Percentiles rank a stretch among this genome's conserved stretches.
Conservation (phyloP, 2,113 vertebrate genomes). For the cat (Felis catus) region DNA sequence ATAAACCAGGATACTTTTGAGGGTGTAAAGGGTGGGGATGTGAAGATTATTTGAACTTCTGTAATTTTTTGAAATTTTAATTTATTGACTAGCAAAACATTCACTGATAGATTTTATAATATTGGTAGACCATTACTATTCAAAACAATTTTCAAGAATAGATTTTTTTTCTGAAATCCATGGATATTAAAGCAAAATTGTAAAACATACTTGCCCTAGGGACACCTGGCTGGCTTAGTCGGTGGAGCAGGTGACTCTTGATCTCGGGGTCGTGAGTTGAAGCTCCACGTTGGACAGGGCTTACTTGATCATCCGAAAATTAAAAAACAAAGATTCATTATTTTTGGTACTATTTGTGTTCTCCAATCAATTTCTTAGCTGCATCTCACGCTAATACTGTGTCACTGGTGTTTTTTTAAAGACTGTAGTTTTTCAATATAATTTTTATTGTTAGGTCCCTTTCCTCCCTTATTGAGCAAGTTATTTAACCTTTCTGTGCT, state of each 20-base stretch:
- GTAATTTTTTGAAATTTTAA: neutral
- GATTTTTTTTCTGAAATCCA: neutral
- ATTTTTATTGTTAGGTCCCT: neutral
- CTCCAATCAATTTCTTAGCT: neutral
- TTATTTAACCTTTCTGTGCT: neutral
- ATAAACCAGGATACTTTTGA: neutral
- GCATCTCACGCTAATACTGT: neutral
- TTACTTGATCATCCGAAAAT: neutral
- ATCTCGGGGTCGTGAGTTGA: neutral
- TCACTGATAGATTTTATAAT: neutral
- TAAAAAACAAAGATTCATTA: neutral
- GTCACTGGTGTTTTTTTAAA: neutral
- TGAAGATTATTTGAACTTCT: neutral
- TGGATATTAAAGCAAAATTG: neutral
- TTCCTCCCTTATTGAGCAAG: neutral
- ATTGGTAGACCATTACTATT: neutral
- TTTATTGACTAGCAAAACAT: neutral
- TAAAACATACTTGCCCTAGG: neutral
- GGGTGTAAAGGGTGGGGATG: neutral
- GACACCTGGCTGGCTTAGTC: neutral
- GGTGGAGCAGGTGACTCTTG: neutral
- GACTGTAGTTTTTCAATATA: neutral
- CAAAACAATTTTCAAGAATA: constrained; percentile 4
- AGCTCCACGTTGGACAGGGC: neutral
- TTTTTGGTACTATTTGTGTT: neutral